phyloP scores from a whole-genome alignment of 2,797 vertebrate species.

The Scolopax rusticola region DNA sequence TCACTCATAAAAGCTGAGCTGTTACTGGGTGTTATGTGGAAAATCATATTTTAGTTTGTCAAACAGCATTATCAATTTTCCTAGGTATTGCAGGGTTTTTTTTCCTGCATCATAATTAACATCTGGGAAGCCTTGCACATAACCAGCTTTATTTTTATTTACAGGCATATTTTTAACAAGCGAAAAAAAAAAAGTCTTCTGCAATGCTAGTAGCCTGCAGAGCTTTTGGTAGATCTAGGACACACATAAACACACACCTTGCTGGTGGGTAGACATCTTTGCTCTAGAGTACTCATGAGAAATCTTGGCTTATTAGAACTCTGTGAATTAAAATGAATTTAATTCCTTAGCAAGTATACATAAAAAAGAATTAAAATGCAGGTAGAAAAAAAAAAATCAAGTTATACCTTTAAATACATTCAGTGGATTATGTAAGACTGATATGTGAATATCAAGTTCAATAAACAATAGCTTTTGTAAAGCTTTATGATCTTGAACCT shows the following conservation, averaged over 20 bases:
- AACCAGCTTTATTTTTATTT: background rate
- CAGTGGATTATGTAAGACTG: background rate
- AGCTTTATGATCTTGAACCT: background rate
- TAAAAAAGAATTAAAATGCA: background rate
- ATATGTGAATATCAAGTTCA: background rate
- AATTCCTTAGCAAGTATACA: background rate
- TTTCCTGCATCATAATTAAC: background rate
- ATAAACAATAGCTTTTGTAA: background rate
- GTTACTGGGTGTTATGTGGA: background rate
- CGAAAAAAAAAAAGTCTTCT: background rate
- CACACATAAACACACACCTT: rapidly evolving
- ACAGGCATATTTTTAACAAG: background rate
- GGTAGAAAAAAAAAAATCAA: background rate
- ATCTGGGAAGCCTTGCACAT: background rate
- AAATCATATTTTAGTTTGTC: background rate
- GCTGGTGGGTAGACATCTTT: background rate
- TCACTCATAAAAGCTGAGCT: constrained; percentile 6
- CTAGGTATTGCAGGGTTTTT: background rate
- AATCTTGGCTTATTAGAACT: background rate
- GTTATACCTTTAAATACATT: background rate
- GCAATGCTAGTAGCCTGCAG: background rate
- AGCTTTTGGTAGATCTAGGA: background rate
- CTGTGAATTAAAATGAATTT: background rate
- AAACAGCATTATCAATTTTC: background rate
- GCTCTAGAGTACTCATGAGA: background rate